A percentile compares a stretch with the other conserved stretches of the same genome.
These are phyloP conservation scores for Tinea pellionella DNA, from an alignment of 2,888 invertebrate species.

Conservation along the genomic window DNA sequence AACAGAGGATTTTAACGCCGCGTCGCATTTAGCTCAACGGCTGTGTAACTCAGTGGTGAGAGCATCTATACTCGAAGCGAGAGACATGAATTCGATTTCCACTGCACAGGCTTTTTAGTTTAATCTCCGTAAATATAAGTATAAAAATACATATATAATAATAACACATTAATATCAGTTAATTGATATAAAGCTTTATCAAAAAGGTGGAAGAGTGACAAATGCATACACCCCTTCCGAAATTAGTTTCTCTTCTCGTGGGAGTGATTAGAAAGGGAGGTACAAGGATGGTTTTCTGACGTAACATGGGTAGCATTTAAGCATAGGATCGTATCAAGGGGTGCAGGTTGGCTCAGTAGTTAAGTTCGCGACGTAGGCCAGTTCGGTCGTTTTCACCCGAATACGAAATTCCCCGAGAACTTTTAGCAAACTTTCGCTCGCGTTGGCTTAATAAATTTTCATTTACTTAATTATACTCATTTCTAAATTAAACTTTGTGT, in stretches of 20 bases:
- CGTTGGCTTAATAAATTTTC: neutral
- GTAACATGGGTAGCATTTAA: neutral
- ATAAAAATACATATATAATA: too few relatives aligned
- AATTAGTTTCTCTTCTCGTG: neutral
- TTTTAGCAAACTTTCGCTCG: constrained; percentile 4
- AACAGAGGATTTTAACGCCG: too few relatives aligned
- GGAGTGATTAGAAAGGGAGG: neutral
- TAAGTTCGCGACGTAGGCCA: neutral
- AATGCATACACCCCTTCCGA: neutral
- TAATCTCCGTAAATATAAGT: too few relatives aligned
- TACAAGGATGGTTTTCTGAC: neutral
- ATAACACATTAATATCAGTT: too few relatives aligned
- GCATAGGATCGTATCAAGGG: neutral
- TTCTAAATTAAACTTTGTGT: constrained; percentile 7
- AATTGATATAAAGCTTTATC: too few relatives aligned
- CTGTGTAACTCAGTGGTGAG: too few relatives aligned
- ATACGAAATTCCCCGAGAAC: neutral
- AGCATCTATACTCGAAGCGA: too few relatives aligned
- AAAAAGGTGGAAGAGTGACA: neutral
- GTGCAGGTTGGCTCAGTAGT: neutral
- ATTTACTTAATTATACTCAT: constrained; percentile 4
- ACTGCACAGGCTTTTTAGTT: too few relatives aligned
- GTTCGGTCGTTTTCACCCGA: neutral
- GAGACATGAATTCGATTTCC: too few relatives aligned
- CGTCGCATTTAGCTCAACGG: too few relatives aligned